Evolutionary conservation across 2,888 invertebrate genomes (phyloP).

Genomic region (Cheilosia variabilis): DNA sequence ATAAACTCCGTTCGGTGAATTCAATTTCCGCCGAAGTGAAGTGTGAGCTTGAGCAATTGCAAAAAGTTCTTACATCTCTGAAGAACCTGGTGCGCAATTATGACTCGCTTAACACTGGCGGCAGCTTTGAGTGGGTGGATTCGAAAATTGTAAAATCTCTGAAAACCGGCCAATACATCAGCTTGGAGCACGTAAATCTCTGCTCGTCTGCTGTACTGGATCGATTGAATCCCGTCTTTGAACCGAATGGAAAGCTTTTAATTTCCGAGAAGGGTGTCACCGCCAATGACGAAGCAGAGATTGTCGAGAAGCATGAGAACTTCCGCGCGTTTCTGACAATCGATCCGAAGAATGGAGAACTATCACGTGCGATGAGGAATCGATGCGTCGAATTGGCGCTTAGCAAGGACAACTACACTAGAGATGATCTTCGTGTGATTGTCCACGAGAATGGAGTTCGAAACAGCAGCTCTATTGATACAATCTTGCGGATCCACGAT

Average conservation of each 20-base stretch:
- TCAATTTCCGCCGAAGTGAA: constrained; percentile 34
- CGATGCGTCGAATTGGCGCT: constrained; percentile 94
- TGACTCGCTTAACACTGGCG: constrained; percentile 90
- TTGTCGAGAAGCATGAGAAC: constrained; percentile 92
- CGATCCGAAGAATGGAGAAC: constrained; percentile 97
- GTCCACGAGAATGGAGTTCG: constrained; percentile 84
- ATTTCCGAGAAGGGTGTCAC: constrained; percentile 96
- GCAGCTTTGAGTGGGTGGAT: constrained; percentile 97
- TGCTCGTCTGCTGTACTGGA: constrained; percentile 98
- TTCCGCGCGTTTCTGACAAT: constrained; percentile 97
- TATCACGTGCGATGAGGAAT: constrained; percentile 99
- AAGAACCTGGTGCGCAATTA: constrained; percentile 82
- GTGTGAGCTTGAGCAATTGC: constrained; percentile 44
- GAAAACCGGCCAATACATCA: constrained; percentile 91
- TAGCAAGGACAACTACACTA: constrained; percentile 82
- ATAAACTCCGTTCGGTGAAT: constrained; percentile 68
- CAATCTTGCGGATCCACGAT: constrained; percentile 84
- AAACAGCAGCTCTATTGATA: constrained; percentile 82
- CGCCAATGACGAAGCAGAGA: constrained; percentile 87
- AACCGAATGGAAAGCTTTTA: constrained; percentile 94
- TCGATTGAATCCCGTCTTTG: constrained; percentile 96
- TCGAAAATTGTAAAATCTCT: constrained; percentile 94
- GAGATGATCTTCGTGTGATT: constrained; percentile 85
- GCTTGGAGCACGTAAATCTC: constrained; percentile 96
- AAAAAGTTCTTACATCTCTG: constrained; percentile 76